A percentile compares a stretch with the other conserved stretches of the same genome.
phyloP scores from a whole-genome alignment of 2,888 invertebrate genomes.

The Phengaris arion region DNA sequence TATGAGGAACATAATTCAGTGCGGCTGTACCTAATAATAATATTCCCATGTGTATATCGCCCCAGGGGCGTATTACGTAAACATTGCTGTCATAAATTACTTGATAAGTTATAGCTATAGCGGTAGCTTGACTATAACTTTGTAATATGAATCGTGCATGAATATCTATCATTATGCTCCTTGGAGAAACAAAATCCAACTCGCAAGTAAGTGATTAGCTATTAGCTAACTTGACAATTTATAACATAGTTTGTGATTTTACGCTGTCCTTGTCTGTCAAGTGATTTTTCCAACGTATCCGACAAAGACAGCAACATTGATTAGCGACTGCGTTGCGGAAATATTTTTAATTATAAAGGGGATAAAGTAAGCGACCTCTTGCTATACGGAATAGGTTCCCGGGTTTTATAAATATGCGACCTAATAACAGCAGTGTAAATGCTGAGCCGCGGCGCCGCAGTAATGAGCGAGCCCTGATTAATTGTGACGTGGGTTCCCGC shows the following conservation, averaged over 20 bases:
- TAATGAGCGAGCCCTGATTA: slow-evolving; percentile 25
- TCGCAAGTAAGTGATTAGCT: background rate
- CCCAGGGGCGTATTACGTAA: slow-evolving; percentile 6
- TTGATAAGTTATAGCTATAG: background rate
- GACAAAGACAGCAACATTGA: too few relatives aligned
- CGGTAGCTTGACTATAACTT: background rate
- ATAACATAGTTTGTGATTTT: too few relatives aligned
- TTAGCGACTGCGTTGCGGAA: too few relatives aligned
- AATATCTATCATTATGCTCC: background rate
- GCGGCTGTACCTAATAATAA: slow-evolving; percentile 16
- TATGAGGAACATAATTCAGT: background rate
- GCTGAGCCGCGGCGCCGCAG: background rate
- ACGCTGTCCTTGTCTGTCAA: too few relatives aligned
- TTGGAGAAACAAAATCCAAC: background rate
- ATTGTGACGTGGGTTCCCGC: background rate
- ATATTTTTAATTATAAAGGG: too few relatives aligned
- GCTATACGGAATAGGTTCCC: background rate
- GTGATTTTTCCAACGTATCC: too few relatives aligned
- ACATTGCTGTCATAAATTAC: slow-evolving; percentile 3
- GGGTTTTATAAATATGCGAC: slow-evolving; percentile 25
- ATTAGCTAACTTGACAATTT: too few relatives aligned
- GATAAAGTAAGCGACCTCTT: too few relatives aligned
- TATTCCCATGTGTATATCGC: slow-evolving; percentile 10
- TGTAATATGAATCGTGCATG: background rate
- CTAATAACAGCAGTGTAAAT: slow-evolving; percentile 13